Percentiles rank a stretch among this genome's conserved stretches.
Conservation (phyloP, 2,888 invertebrate genomes). For the Mongoloraphidia duomilia region DNA sequence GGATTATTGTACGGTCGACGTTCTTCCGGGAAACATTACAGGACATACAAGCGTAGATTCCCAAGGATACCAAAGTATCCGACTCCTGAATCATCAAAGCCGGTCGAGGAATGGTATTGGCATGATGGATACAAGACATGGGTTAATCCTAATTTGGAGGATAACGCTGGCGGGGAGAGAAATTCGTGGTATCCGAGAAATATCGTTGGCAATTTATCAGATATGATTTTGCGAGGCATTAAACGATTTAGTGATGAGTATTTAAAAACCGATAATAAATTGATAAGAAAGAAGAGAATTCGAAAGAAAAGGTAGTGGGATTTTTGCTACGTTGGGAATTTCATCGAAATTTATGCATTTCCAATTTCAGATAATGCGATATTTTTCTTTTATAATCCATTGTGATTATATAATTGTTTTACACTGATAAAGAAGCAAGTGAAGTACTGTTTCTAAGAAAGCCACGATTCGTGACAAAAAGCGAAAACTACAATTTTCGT, state of each 20-base stretch:
- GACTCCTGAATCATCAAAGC: background rate
- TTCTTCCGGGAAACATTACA: slow-evolving; percentile 15
- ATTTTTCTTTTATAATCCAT: too few species aligned
- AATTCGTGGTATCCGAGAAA: too few species aligned
- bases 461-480: too few species aligned
- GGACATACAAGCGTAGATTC: slow-evolving; percentile 13
- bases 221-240: slow-evolving; percentile 5
- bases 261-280: slow-evolving; percentile 20
- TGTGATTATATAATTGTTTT: too few species aligned
- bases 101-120: slow-evolving; percentile 39
- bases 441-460: too few species aligned
- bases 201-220: too few species aligned
- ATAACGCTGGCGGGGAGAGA: slow-evolving; percentile 17
- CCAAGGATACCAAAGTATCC: background rate
- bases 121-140: slow-evolving; percentile 40
- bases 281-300: slow-evolving; percentile 28
- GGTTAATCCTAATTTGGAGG: slow-evolving; percentile 29
- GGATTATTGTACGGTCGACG: slow-evolving; percentile 26
- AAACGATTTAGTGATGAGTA: slow-evolving; percentile 14
- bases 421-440: too few species aligned
- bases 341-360: too few species aligned
- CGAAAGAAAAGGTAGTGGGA: too few species aligned
- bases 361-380: too few species aligned
- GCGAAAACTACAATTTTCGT: too few species aligned
- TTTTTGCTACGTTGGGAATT: too few species aligned